A percentile compares a stretch with the other conserved stretches of the same genome.
These are phyloP conservation scores for Chlamydotis undulata DNA, from an alignment of 2,113 vertebrate species.

Conservation along the genomic window DNA sequence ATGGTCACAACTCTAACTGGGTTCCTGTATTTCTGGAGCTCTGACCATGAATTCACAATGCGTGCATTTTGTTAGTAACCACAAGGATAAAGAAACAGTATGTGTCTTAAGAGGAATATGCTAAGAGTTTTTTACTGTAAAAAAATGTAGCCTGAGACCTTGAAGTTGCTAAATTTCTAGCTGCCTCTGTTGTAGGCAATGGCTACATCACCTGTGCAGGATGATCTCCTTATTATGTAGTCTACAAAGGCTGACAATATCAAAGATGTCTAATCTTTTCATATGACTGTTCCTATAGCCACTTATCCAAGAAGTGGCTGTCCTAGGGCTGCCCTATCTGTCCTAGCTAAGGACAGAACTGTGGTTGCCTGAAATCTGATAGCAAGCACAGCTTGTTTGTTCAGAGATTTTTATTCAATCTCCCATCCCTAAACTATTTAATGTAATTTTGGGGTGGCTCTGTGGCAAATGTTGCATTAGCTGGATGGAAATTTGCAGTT, in stretches of 20 bases:
- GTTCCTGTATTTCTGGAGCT: background rate
- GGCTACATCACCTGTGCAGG: background rate
- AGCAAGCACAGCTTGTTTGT: background rate
- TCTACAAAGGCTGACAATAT: background rate
- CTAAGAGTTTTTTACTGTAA: background rate
- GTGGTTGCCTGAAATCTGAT: background rate
- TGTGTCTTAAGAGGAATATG: background rate
- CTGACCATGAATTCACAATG: background rate
- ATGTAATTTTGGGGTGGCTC: accelerated
- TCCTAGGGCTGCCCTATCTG: background rate
- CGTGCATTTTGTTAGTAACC: background rate
- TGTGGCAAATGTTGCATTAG: background rate
- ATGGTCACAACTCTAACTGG: background rate
- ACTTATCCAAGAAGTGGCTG: background rate
- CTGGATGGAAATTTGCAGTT: background rate
- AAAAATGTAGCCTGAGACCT: background rate
- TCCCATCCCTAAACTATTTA: background rate
- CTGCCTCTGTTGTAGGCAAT: background rate
- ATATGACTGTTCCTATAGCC: background rate
- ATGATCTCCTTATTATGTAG: background rate
- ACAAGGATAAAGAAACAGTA: background rate
- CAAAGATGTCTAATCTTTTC: background rate
- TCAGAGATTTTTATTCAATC: background rate
- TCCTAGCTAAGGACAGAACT: background rate
- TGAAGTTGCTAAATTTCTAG: background rate